Evolutionary conservation across 2,888 invertebrate genomes (phyloP).

Genomic region (Neoaliturus tenellus): DNA sequence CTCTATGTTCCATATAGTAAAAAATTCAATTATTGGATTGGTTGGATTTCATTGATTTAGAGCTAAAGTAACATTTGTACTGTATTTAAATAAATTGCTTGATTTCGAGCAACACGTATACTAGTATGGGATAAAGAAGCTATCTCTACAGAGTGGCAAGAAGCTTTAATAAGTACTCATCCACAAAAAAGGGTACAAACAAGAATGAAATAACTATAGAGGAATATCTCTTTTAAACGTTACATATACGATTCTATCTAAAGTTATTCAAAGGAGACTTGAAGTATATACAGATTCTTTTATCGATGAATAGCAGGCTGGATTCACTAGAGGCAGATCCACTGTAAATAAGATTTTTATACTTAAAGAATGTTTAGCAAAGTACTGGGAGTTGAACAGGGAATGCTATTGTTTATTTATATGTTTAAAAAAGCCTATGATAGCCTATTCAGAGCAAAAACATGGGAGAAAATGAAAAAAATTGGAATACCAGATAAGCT

Average conservation of each 20-base stretch:
- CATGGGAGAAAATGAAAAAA: too few species aligned
- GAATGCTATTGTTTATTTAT: neutral
- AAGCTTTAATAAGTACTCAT: conserved; percentile 7
- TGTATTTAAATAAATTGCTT: too few species aligned
- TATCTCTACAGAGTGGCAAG: neutral
- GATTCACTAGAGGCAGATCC: neutral
- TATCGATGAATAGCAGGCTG: neutral
- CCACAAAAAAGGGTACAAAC: neutral
- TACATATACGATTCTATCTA: neutral
- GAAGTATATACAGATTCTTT: conserved; percentile 8
- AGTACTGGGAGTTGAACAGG: conserved; percentile 1
- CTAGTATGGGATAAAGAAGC: too few species aligned
- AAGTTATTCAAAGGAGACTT: neutral
- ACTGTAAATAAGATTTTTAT: neutral
- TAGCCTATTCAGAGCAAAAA: neutral
- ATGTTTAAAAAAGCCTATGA: neutral
- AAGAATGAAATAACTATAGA: neutral
- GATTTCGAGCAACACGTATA: too few species aligned
- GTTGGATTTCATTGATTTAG: too few species aligned
- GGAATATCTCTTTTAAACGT: neutral
- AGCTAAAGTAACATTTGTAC: too few species aligned
- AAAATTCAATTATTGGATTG: too few species aligned
- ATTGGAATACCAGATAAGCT: too few species aligned
- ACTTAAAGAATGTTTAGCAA: neutral
- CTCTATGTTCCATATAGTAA: too few species aligned